phyloP scores from a whole-genome alignment of 2,113 vertebrate genomes.

The Rynchops niger region DNA sequence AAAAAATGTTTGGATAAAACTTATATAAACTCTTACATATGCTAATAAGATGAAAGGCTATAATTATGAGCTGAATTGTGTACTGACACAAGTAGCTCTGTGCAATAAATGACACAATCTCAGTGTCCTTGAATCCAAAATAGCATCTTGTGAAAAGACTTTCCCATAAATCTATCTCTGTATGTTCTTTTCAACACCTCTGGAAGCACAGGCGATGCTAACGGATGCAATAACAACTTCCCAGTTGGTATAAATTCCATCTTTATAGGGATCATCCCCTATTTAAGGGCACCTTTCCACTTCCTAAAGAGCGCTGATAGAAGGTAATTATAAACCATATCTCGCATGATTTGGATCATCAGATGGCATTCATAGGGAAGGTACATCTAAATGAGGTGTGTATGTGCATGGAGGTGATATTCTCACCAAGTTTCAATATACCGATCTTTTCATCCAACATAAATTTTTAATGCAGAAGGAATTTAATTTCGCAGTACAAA shows the following conservation, averaged over 20 bases:
- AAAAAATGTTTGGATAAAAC: conserved; percentile 33
- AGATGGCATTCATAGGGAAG: background rate
- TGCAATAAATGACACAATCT: background rate
- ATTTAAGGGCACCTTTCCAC: background rate
- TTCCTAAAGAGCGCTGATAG: background rate
- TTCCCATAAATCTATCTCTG: background rate
- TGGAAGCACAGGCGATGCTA: background rate
- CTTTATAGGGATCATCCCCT: background rate
- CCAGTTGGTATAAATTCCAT: background rate
- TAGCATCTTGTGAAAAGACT: background rate
- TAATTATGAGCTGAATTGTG: conserved; percentile 5
- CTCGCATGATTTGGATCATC: background rate
- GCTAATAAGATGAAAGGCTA: conserved; percentile 49
- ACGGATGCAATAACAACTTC: background rate
- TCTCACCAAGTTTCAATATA: background rate
- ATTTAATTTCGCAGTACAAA: conserved; percentile 59
- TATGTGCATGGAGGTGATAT: background rate
- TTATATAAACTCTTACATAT: background rate
- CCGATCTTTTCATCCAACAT: conserved; percentile 52
- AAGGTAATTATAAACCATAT: background rate
- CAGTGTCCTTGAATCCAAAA: conserved; percentile 4
- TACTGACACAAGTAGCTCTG: background rate
- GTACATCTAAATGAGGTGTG: background rate
- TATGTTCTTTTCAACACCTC: background rate
- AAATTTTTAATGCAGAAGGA: conserved; percentile 56